A percentile compares a stretch with the other conserved stretches of the same genome.
Conservation (phyloP, 2,888 invertebrate genomes). For the Saturnia pavonia region DNA sequence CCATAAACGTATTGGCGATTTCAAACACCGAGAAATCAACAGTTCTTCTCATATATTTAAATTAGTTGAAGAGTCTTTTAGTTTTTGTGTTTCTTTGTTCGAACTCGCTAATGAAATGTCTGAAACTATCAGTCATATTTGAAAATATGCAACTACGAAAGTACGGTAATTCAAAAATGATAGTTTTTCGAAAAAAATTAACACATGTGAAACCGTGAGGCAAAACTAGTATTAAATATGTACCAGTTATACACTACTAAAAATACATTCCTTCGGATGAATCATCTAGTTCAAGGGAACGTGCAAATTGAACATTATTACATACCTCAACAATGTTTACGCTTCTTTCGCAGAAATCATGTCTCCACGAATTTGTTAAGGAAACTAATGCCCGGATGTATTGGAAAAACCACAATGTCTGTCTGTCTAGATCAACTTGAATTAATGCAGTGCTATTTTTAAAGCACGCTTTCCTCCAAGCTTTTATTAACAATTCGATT, state of each 20-base stretch:
- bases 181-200: too few species aligned
- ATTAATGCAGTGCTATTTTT: slow-evolving; percentile 31
- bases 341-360: slow-evolving; percentile 37
- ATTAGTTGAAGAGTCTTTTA: too few species aligned
- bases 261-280: background rate
- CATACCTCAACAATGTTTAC: slow-evolving; percentile 49
- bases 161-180: too few species aligned
- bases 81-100: too few species aligned
- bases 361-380: slow-evolving; percentile 45
- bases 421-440: slow-evolving; percentile 32
- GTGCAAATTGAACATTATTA: background rate
- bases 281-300: background rate
- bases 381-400: slow-evolving; percentile 49
- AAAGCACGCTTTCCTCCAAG: slow-evolving; percentile 57
- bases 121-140: too few species aligned
- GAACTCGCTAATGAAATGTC: too few species aligned
- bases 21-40: too few species aligned
- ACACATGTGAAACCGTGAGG: too few species aligned
- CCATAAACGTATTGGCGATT: too few species aligned
- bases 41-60: too few species aligned
- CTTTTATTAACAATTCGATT: slow-evolving; percentile 42
- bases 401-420: slow-evolving; percentile 50
- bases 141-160: too few species aligned
- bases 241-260: background rate
- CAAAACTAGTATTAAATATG: too few species aligned